Evolutionary conservation across 1,140 invertebrate species (phyloP), one percentile per base, ranked within the genome.

Genomic region (Halyomorpha halys): DNA sequence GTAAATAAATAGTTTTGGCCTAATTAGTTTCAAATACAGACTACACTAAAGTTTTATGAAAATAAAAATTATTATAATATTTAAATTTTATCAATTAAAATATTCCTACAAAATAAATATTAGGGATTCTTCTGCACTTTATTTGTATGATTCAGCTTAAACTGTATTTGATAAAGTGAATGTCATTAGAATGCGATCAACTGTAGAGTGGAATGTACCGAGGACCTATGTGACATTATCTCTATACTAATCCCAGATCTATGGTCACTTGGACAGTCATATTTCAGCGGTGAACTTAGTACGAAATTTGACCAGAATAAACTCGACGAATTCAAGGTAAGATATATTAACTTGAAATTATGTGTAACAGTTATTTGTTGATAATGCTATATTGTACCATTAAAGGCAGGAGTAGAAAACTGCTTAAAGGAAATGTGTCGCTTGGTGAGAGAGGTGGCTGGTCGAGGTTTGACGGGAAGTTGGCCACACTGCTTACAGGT

Each of bases 191-290:
- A 3, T 23, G 59, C n/a, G 2, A 14, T 63, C 9, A 63, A 34
- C 13, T 70, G 76, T 25, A 74, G 79, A 68, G 82, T 90, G 13
- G 74, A 83, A 54, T 90, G 87, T 74, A 78, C 89, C 11, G 87
- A 90, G 74, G 83, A 86, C 67, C 74, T 90, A 44, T 85, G 83
- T 63, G 81, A 86, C 30, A 78, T 85, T 53, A 78, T 91, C 49
- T 79, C 79, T 14, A 78, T 83, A 66, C 81, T 83, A 59, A 83
- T 91, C 67, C 90, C 90, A 0, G 88, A 93, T 74, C 76, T 95
- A 13, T 94, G 91, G 90, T 87, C 88, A 74, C 78, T 96, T 3
- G 90, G 91, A 3, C 90, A 93, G 72, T 83, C 87, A 60, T 96
- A 95, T 75, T 92, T 95, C 72, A 86, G 83, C 15, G 90, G 89